phyloP scores from a whole-genome alignment of 2,888 invertebrate genomes.

The Dasysyrphus tricinctus region DNA sequence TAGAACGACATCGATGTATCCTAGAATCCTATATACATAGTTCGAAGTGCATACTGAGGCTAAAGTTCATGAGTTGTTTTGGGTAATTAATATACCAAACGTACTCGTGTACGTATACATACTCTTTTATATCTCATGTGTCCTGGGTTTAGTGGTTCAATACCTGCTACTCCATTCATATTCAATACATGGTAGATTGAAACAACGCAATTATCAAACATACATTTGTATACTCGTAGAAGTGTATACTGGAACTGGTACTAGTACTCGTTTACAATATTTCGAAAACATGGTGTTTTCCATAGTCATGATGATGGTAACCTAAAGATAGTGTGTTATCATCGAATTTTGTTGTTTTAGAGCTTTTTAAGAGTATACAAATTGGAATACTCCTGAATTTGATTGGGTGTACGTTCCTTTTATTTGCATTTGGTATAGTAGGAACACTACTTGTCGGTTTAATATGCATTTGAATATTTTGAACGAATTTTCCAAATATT shows the following conservation, averaged over 20 bases:
- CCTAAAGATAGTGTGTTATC: slow-evolving; percentile 20
- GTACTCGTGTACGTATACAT: background rate
- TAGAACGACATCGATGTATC: background rate
- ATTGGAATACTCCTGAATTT: background rate
- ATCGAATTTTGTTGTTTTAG: slow-evolving; percentile 29
- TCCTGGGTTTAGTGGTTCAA: background rate
- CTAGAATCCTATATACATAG: background rate
- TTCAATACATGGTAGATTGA: slow-evolving; percentile 41
- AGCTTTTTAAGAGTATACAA: background rate
- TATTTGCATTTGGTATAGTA: background rate
- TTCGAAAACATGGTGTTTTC: slow-evolving; percentile 27
- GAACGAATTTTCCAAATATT: background rate
- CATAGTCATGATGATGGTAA: slow-evolving; percentile 21
- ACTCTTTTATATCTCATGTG: slow-evolving; percentile 8
- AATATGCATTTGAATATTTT: slow-evolving; percentile 13
- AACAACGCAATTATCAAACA: slow-evolving; percentile 55
- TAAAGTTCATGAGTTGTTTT: slow-evolving; percentile 68
- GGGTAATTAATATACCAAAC: slow-evolving; percentile 55
- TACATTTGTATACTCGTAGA: background rate
- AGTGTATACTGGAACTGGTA: too few species aligned
- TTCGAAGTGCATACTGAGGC: slow-evolving; percentile 26
- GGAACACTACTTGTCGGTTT: background rate
- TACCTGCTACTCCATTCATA: slow-evolving; percentile 9
- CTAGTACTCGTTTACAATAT: slow-evolving; percentile 7
- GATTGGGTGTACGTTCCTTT: slow-evolving; percentile 1